A percentile compares a stretch with the other conserved stretches of the same genome.
Evolutionary conservation across 1,140 invertebrate genomes (phyloP).

Genomic region (Mamestra configurata): DNA sequence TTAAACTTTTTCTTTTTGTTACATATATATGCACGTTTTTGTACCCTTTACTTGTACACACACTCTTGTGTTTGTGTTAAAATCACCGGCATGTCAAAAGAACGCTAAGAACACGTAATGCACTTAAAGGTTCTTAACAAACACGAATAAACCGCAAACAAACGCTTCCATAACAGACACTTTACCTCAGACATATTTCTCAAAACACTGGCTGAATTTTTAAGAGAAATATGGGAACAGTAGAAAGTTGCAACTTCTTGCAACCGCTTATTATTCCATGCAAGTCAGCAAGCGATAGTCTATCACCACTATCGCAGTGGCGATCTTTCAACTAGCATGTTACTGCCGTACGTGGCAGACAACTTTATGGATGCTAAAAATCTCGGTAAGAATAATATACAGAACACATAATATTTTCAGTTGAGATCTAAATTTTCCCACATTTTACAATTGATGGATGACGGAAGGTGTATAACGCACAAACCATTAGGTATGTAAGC

Average conservation of each 20-base stretch:
- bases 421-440: background rate
- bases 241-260: slow-evolving; percentile 18
- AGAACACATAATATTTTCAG: background rate
- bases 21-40: background rate
- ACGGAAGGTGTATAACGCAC: background rate
- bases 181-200: background rate
- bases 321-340: slow-evolving; percentile 12
- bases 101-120: slow-evolving; percentile 9
- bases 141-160: background rate
- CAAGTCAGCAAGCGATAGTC: slow-evolving; percentile 21
- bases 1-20: slow-evolving; percentile 19
- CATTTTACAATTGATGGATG: background rate
- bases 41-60: background rate
- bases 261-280: slow-evolving; percentile 4
- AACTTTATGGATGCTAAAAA: background rate
- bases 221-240: slow-evolving; percentile 15
- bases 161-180: background rate
- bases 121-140: slow-evolving; percentile 35
- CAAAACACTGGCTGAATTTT: background rate
- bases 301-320: slow-evolving; percentile 23
- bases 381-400: background rate
- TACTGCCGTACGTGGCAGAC: background rate
- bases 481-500: too few species aligned
- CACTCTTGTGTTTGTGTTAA: slow-evolving; percentile 11
- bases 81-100: background rate